These are phyloP conservation scores for Zoanthus gigantus DNA, from an alignment of 92 coral and sea anemone genomes.

Conservation along the genomic window DNA sequence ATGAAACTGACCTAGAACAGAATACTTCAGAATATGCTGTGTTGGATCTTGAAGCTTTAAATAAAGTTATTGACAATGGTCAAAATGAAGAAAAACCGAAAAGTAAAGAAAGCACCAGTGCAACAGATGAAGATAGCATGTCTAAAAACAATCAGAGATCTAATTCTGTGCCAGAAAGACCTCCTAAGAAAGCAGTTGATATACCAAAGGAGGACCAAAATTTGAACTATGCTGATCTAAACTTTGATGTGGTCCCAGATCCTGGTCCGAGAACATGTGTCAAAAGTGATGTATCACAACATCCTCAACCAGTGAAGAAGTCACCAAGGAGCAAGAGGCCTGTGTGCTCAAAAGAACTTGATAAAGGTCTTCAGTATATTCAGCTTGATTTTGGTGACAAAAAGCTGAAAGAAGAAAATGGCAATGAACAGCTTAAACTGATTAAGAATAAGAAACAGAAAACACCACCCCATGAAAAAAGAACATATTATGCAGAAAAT, in stretches of 20 bases:
- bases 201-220: neutral
- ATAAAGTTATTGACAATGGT: slow-evolving; percentile 49
- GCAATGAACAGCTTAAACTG: neutral
- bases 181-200: slow-evolving; percentile 1
- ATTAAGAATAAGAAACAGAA: neutral
- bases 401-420: neutral
- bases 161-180: slow-evolving; percentile 12
- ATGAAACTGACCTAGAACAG: slow-evolving; percentile 68
- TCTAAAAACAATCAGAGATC: neutral
- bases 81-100: slow-evolving; percentile 50
- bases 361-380: slow-evolving; percentile 50
- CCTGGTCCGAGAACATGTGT: neutral
- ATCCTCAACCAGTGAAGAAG: slow-evolving; percentile 1
- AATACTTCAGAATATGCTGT: slow-evolving; percentile 87
- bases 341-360: neutral
- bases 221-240: slow-evolving; percentile 25
- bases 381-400: slow-evolving; percentile 74
- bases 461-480: neutral
- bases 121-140: neutral
- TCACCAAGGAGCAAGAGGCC: neutral
- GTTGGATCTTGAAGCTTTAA: slow-evolving; percentile 82
- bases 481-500: neutral
- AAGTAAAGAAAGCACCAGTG: neutral
- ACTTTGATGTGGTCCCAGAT: neutral
- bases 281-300: neutral